Evolutionary conservation across 2,797 vertebrate species (phyloP).

Genomic region (Schizopygopsis malacanthus): DNA sequence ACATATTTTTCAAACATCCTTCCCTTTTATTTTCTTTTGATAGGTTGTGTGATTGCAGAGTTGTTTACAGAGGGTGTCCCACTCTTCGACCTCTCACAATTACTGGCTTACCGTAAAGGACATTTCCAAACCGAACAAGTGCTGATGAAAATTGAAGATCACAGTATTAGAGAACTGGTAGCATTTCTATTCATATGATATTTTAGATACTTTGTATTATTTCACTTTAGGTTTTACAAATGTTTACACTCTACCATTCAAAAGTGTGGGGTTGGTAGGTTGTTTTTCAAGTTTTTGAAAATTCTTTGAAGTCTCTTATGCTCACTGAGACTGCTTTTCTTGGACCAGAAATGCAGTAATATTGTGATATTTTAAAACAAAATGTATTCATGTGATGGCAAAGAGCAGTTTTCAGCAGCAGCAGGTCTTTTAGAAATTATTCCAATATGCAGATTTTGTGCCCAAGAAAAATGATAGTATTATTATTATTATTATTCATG

Average conservation of each 20-base stretch:
- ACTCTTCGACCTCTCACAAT: conserved; percentile 95
- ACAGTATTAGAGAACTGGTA: conserved; percentile 91
- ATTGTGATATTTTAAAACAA: neutral
- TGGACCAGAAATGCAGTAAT: neutral
- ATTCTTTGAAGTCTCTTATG: neutral
- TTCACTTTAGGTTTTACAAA: neutral
- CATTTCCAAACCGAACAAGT: conserved; percentile 94
- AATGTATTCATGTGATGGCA: neutral
- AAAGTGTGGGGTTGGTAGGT: neutral
- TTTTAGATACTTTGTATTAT: neutral
- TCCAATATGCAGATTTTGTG: neutral
- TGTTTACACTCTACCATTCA: neutral
- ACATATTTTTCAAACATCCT: neutral
- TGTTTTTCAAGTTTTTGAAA: neutral
- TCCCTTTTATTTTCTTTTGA: conserved; percentile 53
- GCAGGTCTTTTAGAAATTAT: neutral
- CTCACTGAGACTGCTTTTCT: neutral
- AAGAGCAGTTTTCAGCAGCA: neutral
- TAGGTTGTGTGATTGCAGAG: conserved; percentile 97
- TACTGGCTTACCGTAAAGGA: conserved; percentile 94
- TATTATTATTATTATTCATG: neutral
- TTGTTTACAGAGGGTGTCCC: conserved; percentile 96
- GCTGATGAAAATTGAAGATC: conserved; percentile 93
- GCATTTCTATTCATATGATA: neutral
- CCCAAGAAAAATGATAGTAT: neutral